phyloP scores from a whole-genome alignment of 2,797 vertebrate genomes.

The Onychomys torridus region DNA sequence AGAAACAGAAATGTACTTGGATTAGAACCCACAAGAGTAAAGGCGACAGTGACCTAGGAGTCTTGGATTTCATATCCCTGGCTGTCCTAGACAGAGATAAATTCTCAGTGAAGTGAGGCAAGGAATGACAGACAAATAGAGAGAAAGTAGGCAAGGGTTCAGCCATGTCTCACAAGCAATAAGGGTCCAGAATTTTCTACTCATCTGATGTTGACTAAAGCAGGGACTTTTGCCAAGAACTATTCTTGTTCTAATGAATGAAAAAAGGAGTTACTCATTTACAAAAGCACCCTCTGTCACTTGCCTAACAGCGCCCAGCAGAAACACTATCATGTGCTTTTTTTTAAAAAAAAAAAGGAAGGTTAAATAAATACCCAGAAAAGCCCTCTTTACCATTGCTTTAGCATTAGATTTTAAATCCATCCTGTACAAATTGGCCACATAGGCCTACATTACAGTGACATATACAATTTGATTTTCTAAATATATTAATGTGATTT shows the following conservation, averaged over 20 bases:
- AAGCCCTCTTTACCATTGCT: not conserved
- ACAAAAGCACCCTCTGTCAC: not conserved
- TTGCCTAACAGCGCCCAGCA: not conserved
- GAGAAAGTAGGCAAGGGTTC: not conserved
- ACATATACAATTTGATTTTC: conserved; percentile 66
- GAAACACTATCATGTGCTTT: not conserved
- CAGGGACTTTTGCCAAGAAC: not conserved
- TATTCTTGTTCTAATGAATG: not conserved
- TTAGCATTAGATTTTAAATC: conserved; percentile 64
- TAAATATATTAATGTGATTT: conserved; percentile 75
- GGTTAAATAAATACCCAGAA: conserved; percentile 36
- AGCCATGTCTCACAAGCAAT: not conserved
- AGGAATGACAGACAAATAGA: not conserved
- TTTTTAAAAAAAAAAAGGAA: not conserved
- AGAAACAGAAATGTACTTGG: not conserved
- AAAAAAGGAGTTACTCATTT: not conserved
- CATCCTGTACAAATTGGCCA: conserved; percentile 41
- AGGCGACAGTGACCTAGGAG: not conserved
- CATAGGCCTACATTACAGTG: conserved; percentile 37
- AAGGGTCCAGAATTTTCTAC: not conserved
- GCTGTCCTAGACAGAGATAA: not conserved
- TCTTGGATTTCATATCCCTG: not conserved
- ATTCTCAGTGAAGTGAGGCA: not conserved
- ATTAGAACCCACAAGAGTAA: not conserved
- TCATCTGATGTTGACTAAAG: not conserved